Evolutionary conservation across 30 jellyfish, hydroid and myxozoan genomes (phyloP).

Genomic region (Chironex yamaguchii): DNA sequence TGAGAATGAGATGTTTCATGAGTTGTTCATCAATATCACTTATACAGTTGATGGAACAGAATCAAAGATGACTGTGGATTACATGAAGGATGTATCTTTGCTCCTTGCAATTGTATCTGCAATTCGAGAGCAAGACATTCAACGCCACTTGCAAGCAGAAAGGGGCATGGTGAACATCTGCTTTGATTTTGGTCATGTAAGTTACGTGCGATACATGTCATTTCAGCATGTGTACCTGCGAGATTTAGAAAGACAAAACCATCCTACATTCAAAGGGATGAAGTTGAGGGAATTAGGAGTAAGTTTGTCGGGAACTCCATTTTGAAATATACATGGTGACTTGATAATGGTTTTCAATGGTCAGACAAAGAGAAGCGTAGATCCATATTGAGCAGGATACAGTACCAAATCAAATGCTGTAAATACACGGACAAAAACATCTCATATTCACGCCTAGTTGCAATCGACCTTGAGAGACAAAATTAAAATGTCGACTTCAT

Average conservation of each 20-base stretch:
- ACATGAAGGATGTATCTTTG: constrained; percentile 31
- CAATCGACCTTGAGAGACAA: constrained; percentile 31
- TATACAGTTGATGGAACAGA: constrained; percentile 10
- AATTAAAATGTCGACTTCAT: constrained; percentile 36
- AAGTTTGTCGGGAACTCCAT: constrained; percentile 25
- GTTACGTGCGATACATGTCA: constrained; percentile 62
- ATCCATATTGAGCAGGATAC: constrained; percentile 39
- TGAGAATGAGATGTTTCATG: not conserved
- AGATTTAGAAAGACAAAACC: constrained; percentile 14
- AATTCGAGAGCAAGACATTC: not conserved
- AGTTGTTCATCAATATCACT: not conserved
- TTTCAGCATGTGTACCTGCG: constrained; percentile 50
- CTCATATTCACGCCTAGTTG: constrained; percentile 26
- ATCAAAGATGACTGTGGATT: constrained; percentile 21
- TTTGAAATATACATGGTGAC: constrained; percentile 58
- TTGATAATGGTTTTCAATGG: constrained; percentile 68
- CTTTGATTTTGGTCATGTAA: constrained; percentile 33
- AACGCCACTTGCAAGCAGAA: constrained; percentile 34
- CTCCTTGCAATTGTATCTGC: constrained; percentile 35
- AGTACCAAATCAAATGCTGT: constrained; percentile 10
- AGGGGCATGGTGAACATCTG: constrained; percentile 24
- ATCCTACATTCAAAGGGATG: constrained; percentile 17
- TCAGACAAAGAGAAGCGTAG: constrained; percentile 58
- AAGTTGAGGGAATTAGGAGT: constrained; percentile 49
- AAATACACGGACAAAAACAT: constrained; percentile 47